Conservation (phyloP, 2,888 invertebrate species). For the Macropis europaea region DNA sequence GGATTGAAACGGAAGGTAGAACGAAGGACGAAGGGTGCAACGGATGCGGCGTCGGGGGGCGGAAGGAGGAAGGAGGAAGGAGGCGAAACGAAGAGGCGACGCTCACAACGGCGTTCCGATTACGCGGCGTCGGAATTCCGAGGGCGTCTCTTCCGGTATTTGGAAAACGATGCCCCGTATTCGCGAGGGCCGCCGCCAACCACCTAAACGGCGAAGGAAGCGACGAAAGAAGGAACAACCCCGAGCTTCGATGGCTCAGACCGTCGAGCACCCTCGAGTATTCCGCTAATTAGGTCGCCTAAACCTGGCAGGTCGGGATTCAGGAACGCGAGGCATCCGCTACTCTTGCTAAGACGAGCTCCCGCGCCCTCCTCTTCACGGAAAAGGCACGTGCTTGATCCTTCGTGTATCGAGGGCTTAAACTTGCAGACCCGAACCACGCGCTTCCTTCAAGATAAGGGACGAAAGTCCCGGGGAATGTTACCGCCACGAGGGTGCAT, state of each 20-base stretch:
- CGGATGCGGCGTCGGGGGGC: neutral
- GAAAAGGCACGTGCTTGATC: constrained; percentile 19
- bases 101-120: constrained; percentile 54
- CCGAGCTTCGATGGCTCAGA: constrained; percentile 18
- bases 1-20: neutral
- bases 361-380: neutral
- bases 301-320: constrained; percentile 68
- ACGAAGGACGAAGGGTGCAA: neutral
- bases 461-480: neutral
- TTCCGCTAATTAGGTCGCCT: constrained; percentile 77
- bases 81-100: constrained; percentile 21
- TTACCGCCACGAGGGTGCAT: neutral
- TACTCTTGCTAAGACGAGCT: constrained; percentile 63
- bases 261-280: constrained; percentile 57
- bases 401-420: constrained; percentile 4
- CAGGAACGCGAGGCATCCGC: constrained; percentile 75
- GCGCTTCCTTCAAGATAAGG: neutral
- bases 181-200: constrained; percentile 43
- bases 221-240: constrained; percentile 50
- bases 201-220: constrained; percentile 27
- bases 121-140: constrained; percentile 66
- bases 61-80: neutral
- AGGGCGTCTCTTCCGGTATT: constrained; percentile 70
- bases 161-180: constrained; percentile 68
- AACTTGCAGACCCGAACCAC: constrained; percentile 14